Conservation (phyloP, 2,888 invertebrate genomes). For the Campoplex nolae region DNA sequence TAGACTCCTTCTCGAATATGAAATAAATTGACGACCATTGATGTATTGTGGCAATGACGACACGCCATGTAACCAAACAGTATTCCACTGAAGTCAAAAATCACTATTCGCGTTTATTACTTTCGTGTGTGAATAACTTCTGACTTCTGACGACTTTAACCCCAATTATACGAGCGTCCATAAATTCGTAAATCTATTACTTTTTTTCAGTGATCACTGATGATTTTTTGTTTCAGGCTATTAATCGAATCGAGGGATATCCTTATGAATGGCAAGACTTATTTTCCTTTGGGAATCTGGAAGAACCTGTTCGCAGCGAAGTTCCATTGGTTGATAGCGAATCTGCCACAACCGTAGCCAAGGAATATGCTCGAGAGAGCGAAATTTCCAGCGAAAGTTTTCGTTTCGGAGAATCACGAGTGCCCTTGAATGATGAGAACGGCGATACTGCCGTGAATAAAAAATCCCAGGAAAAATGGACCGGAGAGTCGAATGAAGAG, state of each 20-base stretch:
- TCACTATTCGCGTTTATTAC: background rate
- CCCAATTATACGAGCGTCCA: background rate
- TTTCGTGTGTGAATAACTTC: background rate
- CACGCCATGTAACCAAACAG: background rate
- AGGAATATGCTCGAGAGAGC: background rate
- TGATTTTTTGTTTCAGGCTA: slow-evolving; percentile 23
- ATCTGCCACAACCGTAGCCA: background rate
- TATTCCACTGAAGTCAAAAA: background rate
- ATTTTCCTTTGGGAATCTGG: background rate
- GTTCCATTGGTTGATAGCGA: background rate
- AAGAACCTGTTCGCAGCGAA: background rate
- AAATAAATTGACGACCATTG: background rate
- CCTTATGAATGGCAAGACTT: slow-evolving; percentile 29
- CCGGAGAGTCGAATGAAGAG: background rate
- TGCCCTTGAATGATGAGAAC: background rate
- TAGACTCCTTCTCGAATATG: background rate
- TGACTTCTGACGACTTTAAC: background rate
- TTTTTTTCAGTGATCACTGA: background rate
- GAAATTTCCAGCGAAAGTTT: slow-evolving; percentile 8
- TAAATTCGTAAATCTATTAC: background rate
- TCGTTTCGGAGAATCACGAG: slow-evolving; percentile 14
- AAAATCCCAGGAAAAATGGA: background rate
- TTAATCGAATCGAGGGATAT: slow-evolving; percentile 48
- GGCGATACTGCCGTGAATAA: background rate
- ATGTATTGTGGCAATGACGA: background rate